Evolutionary conservation across 2,888 invertebrate species (phyloP).

Genomic region (Papilio elwesi): DNA sequence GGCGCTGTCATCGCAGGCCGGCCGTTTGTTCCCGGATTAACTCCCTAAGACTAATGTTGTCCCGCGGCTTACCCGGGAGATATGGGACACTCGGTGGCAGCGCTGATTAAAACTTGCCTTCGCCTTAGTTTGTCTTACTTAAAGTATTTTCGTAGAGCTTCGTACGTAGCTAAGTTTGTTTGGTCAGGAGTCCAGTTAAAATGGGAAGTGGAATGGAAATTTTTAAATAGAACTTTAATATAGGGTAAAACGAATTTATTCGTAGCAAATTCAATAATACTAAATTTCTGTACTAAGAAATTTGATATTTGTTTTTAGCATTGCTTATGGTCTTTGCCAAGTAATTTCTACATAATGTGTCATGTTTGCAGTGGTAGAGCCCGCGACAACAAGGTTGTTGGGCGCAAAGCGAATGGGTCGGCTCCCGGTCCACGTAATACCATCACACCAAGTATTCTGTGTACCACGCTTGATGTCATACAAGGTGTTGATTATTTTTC

Average conservation of each 20-base stretch:
- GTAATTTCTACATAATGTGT: too few species aligned
- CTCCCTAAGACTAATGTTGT: conserved; percentile 30
- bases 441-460: too few species aligned
- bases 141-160: conserved; percentile 26
- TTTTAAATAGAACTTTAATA: background rate
- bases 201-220: background rate
- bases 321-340: too few species aligned
- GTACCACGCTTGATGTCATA: too few species aligned
- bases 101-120: conserved; percentile 27
- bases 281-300: too few species aligned
- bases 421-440: too few species aligned
- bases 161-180: background rate
- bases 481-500: too few species aligned
- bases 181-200: conserved; percentile 3
- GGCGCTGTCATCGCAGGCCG: conserved; percentile 25
- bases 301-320: too few species aligned
- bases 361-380: too few species aligned
- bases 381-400: too few species aligned
- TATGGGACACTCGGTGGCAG: conserved; percentile 20
- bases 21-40: conserved; percentile 34
- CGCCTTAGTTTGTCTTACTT: conserved; percentile 36
- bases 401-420: too few species aligned
- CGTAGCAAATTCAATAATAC: too few species aligned
- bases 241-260: background rate
- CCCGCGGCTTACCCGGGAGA: conserved; percentile 23